Conservation (phyloP, 2,113 vertebrate species). For the Conger conger region DNA sequence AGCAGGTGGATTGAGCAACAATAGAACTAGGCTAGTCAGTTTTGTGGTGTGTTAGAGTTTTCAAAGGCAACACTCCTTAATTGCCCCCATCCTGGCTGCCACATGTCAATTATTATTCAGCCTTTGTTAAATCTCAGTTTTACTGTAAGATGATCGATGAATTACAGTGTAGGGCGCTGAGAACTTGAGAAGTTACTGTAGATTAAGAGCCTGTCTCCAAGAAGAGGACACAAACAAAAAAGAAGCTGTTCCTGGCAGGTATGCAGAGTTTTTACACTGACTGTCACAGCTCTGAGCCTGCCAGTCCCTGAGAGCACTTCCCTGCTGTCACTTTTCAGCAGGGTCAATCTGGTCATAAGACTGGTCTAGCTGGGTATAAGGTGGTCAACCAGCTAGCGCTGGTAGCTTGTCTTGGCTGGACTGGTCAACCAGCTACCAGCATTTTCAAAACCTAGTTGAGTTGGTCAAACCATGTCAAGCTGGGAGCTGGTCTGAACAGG, state of each 20-base stretch:
- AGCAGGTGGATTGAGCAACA: background rate
- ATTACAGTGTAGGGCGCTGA: conserved; percentile 43
- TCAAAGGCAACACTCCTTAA: conserved; percentile 53
- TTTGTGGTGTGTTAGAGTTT: conserved; percentile 50
- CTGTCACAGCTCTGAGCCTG: background rate
- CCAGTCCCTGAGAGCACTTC: background rate
- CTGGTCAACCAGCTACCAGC: too few species aligned
- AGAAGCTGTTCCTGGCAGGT: background rate
- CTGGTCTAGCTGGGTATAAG: too few species aligned
- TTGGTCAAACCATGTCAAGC: too few species aligned
- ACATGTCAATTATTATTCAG: conserved; percentile 62
- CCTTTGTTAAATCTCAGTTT: conserved; percentile 57
- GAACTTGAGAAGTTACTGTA: conserved; percentile 37
- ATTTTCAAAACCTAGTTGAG: too few species aligned
- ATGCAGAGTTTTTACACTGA: background rate
- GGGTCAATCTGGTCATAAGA: too few species aligned
- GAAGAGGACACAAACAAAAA: conserved; percentile 36
- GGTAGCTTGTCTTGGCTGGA: too few species aligned
- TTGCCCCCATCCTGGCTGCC: conserved; percentile 54
- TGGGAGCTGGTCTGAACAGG: too few species aligned
- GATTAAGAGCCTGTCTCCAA: conserved; percentile 36
- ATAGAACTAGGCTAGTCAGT: background rate
- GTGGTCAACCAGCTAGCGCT: too few species aligned
- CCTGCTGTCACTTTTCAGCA: too few species aligned
- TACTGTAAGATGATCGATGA: conserved; percentile 48